phyloP scores from a whole-genome alignment of 2,113 vertebrate species.

The Callocephalon fimbriatum region DNA sequence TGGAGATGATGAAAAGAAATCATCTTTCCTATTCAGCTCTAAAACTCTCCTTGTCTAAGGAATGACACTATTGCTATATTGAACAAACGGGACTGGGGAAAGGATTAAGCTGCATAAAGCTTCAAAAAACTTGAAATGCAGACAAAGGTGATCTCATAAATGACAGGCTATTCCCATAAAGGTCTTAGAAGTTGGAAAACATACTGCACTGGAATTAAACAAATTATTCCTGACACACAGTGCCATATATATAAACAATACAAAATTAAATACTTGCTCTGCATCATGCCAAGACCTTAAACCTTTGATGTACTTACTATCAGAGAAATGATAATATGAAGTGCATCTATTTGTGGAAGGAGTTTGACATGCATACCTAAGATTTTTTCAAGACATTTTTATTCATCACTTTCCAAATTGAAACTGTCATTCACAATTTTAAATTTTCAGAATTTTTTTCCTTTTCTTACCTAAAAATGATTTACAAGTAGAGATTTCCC shows the following conservation, averaged over 20 bases:
- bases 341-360: not conserved
- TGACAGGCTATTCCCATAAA: not conserved
- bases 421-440: not conserved
- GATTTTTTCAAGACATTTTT: not conserved
- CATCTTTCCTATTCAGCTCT: not conserved
- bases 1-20: not conserved
- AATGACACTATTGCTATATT: not conserved
- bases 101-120: not conserved
- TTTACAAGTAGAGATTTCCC: not conserved
- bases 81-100: conserved; percentile 1
- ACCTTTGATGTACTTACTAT: not conserved
- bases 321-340: not conserved
- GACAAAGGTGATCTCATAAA: not conserved
- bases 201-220: not conserved
- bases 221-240: not conserved
- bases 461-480: not conserved
- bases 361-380: not conserved
- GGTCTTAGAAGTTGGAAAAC: not conserved
- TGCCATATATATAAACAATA: not conserved
- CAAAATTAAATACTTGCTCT: not conserved
- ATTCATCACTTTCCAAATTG: not conserved
- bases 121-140: not conserved
- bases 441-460: not conserved
- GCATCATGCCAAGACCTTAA: not conserved
- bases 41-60: not conserved